These are phyloP conservation scores for Camptogramma bilineatum DNA, from an alignment of 2,888 invertebrate genomes.

Conservation along the genomic window DNA sequence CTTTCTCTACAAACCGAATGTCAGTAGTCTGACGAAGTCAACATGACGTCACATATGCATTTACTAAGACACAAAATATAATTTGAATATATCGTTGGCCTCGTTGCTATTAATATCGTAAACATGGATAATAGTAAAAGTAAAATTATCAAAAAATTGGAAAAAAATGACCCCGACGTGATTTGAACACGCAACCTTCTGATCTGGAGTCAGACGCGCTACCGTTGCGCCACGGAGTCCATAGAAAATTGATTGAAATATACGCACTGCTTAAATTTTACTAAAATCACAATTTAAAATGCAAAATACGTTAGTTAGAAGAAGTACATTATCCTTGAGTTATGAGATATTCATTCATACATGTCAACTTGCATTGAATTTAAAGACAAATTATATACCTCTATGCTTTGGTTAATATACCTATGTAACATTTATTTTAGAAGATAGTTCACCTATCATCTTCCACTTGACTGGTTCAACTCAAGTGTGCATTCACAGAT, in stretches of 20 bases:
- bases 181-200: conserved; percentile 99
- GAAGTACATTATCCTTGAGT: background rate
- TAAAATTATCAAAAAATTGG: background rate
- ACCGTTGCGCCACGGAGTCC: conserved; percentile 98
- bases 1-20: background rate
- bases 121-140: no score
- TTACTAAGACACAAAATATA: background rate
- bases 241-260: background rate
- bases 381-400: background rate
- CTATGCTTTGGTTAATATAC: background rate
- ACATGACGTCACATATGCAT: no score
- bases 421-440: background rate
- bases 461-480: background rate
- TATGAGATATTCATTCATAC: background rate
- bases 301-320: no score
- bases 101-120: no score
- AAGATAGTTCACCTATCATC: background rate
- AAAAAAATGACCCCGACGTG: conserved; percentile 93
- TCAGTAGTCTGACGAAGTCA: no score
- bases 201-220: conserved; percentile 99
- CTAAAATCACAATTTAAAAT: background rate
- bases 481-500: background rate
- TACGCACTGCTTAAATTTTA: background rate
- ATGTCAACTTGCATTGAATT: no score
- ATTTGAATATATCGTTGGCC: background rate